Conservation (phyloP, 1,140 invertebrate genomes). For the Drosophila kanapiae region DNA sequence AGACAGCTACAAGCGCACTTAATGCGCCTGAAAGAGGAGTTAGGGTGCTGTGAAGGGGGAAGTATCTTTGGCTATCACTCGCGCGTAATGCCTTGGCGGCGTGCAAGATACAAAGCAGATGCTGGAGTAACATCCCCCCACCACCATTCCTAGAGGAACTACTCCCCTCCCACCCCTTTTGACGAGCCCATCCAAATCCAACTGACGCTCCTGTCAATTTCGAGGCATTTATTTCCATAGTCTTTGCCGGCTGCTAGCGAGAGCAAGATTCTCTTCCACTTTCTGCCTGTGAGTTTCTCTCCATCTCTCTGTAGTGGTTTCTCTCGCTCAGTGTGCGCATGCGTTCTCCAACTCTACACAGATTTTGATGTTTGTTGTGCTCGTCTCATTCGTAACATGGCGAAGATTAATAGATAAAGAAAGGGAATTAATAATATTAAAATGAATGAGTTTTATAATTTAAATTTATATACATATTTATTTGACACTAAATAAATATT, state of each 20-base stretch:
- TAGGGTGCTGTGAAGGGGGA: conserved; percentile 16
- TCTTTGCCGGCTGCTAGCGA: conserved; percentile 43
- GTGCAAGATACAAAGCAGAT: conserved; percentile 75
- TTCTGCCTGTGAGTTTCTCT: background rate
- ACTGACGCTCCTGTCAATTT: conserved; percentile 52
- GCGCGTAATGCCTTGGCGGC: conserved; percentile 36
- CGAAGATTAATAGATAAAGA: background rate
- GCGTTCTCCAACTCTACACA: conserved; percentile 72
- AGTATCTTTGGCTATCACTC: conserved; percentile 51
- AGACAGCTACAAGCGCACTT: conserved; percentile 74
- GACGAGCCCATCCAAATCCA: conserved; percentile 14
- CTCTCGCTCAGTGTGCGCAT: conserved; percentile 53
- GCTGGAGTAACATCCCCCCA: conserved; percentile 26
- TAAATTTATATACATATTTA: background rate
- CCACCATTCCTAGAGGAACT: background rate
- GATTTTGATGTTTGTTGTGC: conserved; percentile 68
- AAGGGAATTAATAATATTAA: background rate
- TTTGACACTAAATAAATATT: no score
- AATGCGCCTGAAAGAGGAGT: conserved; percentile 62
- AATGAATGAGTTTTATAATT: background rate
- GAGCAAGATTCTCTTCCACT: background rate
- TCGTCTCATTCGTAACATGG: conserved; percentile 71
- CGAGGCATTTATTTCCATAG: conserved; percentile 59
- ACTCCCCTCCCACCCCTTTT: background rate
- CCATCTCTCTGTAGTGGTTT: background rate